phyloP scores from a whole-genome alignment of 2,113 vertebrate genomes.

The Eira barbara region DNA sequence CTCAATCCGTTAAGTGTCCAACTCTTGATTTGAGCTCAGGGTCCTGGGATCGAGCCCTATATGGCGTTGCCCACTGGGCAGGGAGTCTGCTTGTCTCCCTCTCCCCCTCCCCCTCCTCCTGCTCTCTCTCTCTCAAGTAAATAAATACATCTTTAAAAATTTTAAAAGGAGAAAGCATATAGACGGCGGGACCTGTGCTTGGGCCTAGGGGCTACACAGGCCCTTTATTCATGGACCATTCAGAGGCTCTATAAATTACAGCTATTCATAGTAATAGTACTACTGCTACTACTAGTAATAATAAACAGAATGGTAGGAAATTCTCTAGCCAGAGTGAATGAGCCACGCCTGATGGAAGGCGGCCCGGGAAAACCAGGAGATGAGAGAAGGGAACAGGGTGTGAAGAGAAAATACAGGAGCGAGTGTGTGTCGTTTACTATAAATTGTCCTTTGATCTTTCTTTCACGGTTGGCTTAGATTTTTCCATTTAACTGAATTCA shows the following conservation, averaged over 20 bases:
- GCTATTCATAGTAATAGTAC: neutral
- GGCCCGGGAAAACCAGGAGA: slow-evolving; percentile 47
- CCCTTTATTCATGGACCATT: neutral
- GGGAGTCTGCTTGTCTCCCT: neutral
- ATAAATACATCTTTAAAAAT: neutral
- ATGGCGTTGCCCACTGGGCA: neutral
- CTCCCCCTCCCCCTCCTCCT: neutral
- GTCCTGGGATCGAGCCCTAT: neutral
- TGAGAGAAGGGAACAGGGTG: slow-evolving; percentile 35
- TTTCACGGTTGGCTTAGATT: slow-evolving; percentile 10
- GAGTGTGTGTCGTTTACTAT: neutral
- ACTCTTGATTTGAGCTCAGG: neutral
- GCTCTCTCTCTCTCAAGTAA: neutral
- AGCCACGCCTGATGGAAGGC: slow-evolving; percentile 53
- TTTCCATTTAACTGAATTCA: slow-evolving; percentile 30
- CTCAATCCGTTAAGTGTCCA: neutral
- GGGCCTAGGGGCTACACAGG: neutral
- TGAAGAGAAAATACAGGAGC: slow-evolving; percentile 37
- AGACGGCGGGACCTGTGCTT: neutral
- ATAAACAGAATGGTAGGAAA: slow-evolving; percentile 47
- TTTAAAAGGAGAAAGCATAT: neutral
- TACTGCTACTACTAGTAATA: neutral
- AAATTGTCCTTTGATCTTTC: slow-evolving; percentile 46
- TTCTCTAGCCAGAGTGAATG: slow-evolving; percentile 31
- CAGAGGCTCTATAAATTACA: slow-evolving; percentile 1